Evolutionary conservation across 2,113 vertebrate species (phyloP).

Genomic region (Xiphophorus hellerii): DNA sequence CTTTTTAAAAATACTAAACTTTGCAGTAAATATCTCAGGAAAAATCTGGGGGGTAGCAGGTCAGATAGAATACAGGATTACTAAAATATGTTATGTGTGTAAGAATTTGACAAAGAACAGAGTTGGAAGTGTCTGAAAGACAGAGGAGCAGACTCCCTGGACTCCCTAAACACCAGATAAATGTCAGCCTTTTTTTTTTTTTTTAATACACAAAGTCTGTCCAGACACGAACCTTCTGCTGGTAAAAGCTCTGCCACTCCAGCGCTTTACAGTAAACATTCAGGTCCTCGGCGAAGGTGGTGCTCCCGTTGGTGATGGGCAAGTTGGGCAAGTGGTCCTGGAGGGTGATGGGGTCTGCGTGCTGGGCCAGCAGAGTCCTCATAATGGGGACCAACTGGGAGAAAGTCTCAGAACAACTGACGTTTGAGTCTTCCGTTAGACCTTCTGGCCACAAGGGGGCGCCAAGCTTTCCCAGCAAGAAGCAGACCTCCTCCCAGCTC

Average conservation of each 20-base stretch:
- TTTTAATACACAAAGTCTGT: conserved; percentile 2
- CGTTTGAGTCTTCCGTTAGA: conserved; percentile 2
- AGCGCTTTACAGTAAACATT: conserved; percentile 85
- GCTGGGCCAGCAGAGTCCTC: conserved; percentile 90
- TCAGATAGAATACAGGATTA: background rate
- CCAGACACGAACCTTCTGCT: conserved; percentile 84
- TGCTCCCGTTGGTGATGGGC: conserved; percentile 93
- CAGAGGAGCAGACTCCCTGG: conserved; percentile 1
- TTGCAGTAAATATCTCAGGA: conserved; percentile 20
- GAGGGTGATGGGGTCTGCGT: conserved; percentile 84
- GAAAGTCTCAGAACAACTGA: conserved; percentile 75
- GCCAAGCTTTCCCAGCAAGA: conserved; percentile 90
- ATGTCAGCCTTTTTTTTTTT: conserved; percentile 2
- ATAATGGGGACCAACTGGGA: conserved; percentile 90
- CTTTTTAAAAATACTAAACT: conserved; percentile 3
- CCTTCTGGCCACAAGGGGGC: conserved; percentile 80
- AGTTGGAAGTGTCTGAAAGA: conserved; percentile 5
- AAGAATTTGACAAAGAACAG: conserved; percentile 31
- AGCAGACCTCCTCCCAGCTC: conserved; percentile 90
- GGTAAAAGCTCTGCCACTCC: conserved; percentile 92
- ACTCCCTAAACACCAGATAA: conserved; percentile 31
- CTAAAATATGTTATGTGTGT: background rate
- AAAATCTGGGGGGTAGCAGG: conserved; percentile 12
- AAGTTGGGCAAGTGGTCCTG: conserved; percentile 88
- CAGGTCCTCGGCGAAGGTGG: conserved; percentile 93